Percentiles rank a stretch among this genome's conserved stretches.
phyloP scores from a whole-genome alignment of 2,888 invertebrate genomes.

The Macropis europaea region DNA sequence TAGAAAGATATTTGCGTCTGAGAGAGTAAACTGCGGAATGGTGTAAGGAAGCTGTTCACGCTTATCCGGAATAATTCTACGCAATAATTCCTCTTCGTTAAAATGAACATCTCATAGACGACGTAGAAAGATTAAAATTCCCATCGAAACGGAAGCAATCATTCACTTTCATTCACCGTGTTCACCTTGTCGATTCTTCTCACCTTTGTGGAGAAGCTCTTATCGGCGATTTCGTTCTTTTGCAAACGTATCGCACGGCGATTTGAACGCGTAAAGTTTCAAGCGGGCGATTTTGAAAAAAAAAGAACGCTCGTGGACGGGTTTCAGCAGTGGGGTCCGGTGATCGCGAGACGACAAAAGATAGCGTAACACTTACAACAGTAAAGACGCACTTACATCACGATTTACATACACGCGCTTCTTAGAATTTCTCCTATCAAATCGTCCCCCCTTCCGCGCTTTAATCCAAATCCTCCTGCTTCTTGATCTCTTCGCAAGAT shows the following conservation, averaged over 20 bases:
- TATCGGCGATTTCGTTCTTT: too few relatives aligned
- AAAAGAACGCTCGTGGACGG: constrained; percentile 5
- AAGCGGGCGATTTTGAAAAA: neutral
- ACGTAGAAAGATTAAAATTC: too few relatives aligned
- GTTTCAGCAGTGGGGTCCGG: constrained; percentile 51
- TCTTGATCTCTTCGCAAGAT: constrained; percentile 36
- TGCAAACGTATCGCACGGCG: too few relatives aligned
- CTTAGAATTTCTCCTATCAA: constrained; percentile 59
- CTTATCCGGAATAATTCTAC: constrained; percentile 6
- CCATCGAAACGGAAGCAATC: too few relatives aligned
- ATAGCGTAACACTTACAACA: constrained; percentile 50
- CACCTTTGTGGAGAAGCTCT: too few relatives aligned
- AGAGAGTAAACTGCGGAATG: constrained; percentile 5
- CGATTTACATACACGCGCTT: constrained; percentile 50
- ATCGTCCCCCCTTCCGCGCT: constrained; percentile 29
- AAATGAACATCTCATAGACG: too few relatives aligned
- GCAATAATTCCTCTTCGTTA: too few relatives aligned
- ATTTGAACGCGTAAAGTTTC: neutral
- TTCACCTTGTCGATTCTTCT: too few relatives aligned
- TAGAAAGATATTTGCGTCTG: constrained; percentile 41
- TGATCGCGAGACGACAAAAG: constrained; percentile 40
- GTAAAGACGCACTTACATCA: constrained; percentile 50
- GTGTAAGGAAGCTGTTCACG: constrained; percentile 7
- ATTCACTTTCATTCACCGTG: too few relatives aligned
- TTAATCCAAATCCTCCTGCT: constrained; percentile 27